Base-by-base conservation (phyloP, 2,797 vertebrate species). In the Momotus momota region DNA sequence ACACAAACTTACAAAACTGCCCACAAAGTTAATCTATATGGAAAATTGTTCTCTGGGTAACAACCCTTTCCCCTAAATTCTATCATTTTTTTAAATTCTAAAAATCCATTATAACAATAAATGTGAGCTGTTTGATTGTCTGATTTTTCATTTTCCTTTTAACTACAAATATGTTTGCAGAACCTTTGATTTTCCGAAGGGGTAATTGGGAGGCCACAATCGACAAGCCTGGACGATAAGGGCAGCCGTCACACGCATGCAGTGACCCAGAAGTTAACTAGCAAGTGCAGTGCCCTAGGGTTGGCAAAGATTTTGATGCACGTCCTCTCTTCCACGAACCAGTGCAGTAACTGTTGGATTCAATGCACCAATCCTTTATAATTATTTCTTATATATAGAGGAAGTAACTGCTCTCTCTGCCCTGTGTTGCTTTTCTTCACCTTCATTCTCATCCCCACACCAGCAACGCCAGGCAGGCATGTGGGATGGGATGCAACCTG, bases 341-440 rank as follows among this genome's bases (percentile, higher is more conserved):
- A 19, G 5, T 13, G 49, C 5, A 29, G 51, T 43, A 0, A 0
- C 33, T 57, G 29, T 14, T 57, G n/a, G 54, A 83, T 62, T 77
- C 69, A 66, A 20, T 4, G 6, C 15, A 29, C 18, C 4, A 1
- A 48, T 55, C 7, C 6, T 54, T 60, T 85, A 41, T 49, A 69
- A 41, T 79, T 60, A 46, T 58, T 38, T 82, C 27, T 46, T 75
- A 55, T 31, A 72, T 61, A 40, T 1, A 54, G 65, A 74, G 22
- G 31, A 25, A 83, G 14, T 0, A 3, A 33, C 14, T 46, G 25
- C 11, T 81, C 29, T 35, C 22, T 72, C 65, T 54, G 65, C 27
- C 16, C 12, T 75, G 27, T 2, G 2, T 4, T 73, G 69, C 14
- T 88, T 80, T 78, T 70, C 65, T 62, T 66, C 5, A 8, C 6